phyloP scores from a whole-genome alignment of 1,140 invertebrate species.

The Drosophila sproati region DNA sequence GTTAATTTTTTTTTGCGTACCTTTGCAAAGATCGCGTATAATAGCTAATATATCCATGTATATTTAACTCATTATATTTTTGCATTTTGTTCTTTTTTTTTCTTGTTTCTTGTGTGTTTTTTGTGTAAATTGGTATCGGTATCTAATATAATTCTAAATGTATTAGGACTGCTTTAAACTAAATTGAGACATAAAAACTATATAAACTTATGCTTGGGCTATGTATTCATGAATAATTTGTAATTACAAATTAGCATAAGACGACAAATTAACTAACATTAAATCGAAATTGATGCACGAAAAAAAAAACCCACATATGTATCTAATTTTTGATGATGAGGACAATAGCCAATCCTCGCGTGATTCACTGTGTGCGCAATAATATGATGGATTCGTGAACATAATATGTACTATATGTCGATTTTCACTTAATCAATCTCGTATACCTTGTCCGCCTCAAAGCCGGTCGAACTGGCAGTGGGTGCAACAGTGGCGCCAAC shows the following conservation, averaged over 20 bases:
- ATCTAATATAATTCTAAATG: slow-evolving; percentile 59
- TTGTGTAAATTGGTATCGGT: slow-evolving; percentile 34
- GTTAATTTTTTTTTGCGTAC: slow-evolving; percentile 25
- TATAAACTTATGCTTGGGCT: slow-evolving; percentile 53
- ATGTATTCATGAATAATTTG: slow-evolving; percentile 31
- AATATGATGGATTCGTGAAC: neutral
- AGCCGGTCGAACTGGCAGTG: slow-evolving; percentile 52
- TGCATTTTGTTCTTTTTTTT: neutral
- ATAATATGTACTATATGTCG: neutral
- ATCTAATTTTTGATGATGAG: slow-evolving; percentile 9
- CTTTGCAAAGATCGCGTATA: slow-evolving; percentile 50
- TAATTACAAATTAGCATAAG: slow-evolving; percentile 27
- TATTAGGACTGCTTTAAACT: slow-evolving; percentile 73
- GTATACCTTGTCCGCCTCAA: slow-evolving; percentile 78
- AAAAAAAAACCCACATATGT: slow-evolving; percentile 19
- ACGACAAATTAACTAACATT: slow-evolving; percentile 35
- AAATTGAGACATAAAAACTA: slow-evolving; percentile 50
- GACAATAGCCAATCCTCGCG: slow-evolving; percentile 11
- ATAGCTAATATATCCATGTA: slow-evolving; percentile 64
- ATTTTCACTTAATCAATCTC: slow-evolving; percentile 71
- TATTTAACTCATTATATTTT: slow-evolving; percentile 48
- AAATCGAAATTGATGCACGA: slow-evolving; percentile 20
- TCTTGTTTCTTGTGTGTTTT: slow-evolving; percentile 5
- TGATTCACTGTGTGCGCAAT: slow-evolving; percentile 20
- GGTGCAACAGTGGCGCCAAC: slow-evolving; percentile 62